Evolutionary conservation across 2,113 vertebrate genomes (phyloP).

Genomic region (Etia nguti): DNA sequence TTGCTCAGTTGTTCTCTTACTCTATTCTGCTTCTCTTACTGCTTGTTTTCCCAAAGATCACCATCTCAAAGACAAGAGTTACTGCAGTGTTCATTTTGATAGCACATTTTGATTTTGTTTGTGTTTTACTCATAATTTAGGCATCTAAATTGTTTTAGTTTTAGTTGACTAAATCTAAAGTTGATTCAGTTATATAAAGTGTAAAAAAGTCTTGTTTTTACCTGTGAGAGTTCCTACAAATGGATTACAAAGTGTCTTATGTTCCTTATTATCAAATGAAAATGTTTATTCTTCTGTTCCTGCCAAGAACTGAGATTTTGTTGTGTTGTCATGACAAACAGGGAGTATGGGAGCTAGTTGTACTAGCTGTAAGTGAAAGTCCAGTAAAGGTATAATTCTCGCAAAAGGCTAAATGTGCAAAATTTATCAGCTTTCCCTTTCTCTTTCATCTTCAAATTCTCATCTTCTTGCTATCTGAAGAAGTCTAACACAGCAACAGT

Average conservation of each 20-base stretch:
- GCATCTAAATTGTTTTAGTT: no score
- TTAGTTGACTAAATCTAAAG: no score
- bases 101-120: not conserved
- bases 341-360: not conserved
- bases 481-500: not conserved
- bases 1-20: not conserved
- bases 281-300: not conserved
- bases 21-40: not conserved
- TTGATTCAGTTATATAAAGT: not conserved
- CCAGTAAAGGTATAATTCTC: not conserved
- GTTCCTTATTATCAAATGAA: not conserved
- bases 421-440: not conserved
- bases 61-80: not conserved
- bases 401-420: not conserved
- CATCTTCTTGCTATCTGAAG: not conserved
- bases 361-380: not conserved
- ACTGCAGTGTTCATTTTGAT: not conserved
- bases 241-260: not conserved
- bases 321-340: not conserved
- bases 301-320: not conserved
- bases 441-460: not conserved
- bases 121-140: not conserved
- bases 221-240: fast-evolving
- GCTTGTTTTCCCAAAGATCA: fast-evolving
- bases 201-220: not conserved